Percentiles rank a stretch among this genome's conserved stretches.
phyloP scores from a whole-genome alignment of 2,888 invertebrate species.

The Bimastos eiseni region DNA sequence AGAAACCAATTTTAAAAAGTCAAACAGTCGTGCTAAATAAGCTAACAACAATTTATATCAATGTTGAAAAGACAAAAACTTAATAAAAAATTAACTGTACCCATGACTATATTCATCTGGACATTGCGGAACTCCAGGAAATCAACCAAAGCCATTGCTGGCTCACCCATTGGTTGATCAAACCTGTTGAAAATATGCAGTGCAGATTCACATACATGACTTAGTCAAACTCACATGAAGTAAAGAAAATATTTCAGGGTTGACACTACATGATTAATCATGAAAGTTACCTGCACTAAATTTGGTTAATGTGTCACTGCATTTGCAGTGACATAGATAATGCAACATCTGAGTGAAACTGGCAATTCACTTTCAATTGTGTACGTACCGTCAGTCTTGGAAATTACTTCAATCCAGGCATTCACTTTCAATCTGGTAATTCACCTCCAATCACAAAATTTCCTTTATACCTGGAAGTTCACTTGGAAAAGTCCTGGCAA shows the following conservation, averaged over 20 bases:
- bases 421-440: too few species aligned
- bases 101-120: slow-evolving; percentile 1
- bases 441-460: too few species aligned
- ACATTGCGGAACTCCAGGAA: slow-evolving; percentile 15
- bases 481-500: too few species aligned
- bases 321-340: background rate
- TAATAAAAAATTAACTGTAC: background rate
- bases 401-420: background rate
- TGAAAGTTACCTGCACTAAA: background rate
- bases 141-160: background rate
- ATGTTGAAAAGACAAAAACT: background rate
- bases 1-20: too few species aligned
- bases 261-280: background rate
- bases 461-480: too few species aligned
- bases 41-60: background rate
- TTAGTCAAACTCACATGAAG: too few species aligned
- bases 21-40: background rate
- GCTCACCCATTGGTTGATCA: background rate
- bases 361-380: background rate
- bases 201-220: background rate
- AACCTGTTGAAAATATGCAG: background rate
- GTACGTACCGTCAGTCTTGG: too few species aligned
- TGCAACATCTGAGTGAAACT: background rate
- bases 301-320: background rate
- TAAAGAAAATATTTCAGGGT: background rate